Evolutionary conservation across 2,797 vertebrate species (phyloP), one percentile per base, ranked within the genome.

Genomic region (Lerista edwardsae): DNA sequence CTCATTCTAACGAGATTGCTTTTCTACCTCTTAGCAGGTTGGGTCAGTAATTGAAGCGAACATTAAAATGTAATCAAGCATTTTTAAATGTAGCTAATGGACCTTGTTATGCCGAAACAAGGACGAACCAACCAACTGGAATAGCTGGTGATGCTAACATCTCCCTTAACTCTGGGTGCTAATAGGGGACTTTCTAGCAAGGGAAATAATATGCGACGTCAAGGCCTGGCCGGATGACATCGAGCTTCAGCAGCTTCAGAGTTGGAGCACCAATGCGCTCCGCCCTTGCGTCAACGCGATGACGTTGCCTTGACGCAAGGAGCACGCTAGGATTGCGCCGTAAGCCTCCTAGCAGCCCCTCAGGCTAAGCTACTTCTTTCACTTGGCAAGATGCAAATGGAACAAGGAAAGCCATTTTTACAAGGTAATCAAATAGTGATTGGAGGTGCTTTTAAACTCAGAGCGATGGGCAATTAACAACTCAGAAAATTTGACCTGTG

Each of bases 1-100:
- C 88, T 93, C 78, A 80, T 39, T 82, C 80, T 81, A 90, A 91
- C 87, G 71, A 87, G 94, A 87, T 25, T 79, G 21, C 76, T 79
- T 89, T 92, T 90, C 74, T 88, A 84, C 65, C 86, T 88, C 74
- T 88, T 84, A 90, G 36, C 36, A 76, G 57, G 14, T 76, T 84
- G 76, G 88, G 83, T 92, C 87, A 91, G 34, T 68, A 86, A 0
- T 0, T 89, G 67, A 89, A 92, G 89, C 74, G 14, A 88, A 44
- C 82, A 86, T 88, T 88, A 69, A 84, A 86, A 79, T n/a, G n/a
- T 44, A 89, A 89, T 84, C 67, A 92, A 79, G 73, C 72, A 78
- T n/a, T 55, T 86, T 73, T 78, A 86, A 75, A 47, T 77, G 31
- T 75, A 85, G 57, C 67, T 90, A 89, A 92, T 74, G 39, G 83